A percentile compares a stretch with the other conserved stretches of the same genome.
Conservation (phyloP, 2,888 invertebrate species). For the Nasonia oneida region DNA sequence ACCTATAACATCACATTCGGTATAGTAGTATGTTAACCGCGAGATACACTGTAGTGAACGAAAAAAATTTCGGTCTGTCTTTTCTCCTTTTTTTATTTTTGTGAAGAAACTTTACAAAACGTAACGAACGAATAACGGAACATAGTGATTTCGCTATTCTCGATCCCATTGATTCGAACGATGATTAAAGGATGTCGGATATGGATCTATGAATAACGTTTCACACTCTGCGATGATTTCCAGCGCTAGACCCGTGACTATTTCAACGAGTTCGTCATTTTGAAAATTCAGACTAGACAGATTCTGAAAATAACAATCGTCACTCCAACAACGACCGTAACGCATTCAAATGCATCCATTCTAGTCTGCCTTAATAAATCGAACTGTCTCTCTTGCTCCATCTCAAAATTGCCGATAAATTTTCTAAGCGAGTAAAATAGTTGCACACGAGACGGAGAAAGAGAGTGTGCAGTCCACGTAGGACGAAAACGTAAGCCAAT, state of each 20-base stretch:
- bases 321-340: neutral
- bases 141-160: neutral
- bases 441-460: neutral
- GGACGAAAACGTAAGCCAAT: neutral
- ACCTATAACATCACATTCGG: too few relatives aligned
- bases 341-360: neutral
- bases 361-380: constrained; percentile 4
- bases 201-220: neutral
- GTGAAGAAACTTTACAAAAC: too few relatives aligned
- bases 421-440: neutral
- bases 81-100: too few relatives aligned
- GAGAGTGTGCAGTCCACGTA: neutral
- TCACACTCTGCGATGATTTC: neutral
- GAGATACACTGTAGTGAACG: too few relatives aligned
- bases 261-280: neutral
- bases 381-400: neutral
- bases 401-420: neutral
- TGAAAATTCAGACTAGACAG: neutral
- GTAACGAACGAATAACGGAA: too few relatives aligned
- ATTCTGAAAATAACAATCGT: neutral
- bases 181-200: neutral
- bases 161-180: neutral
- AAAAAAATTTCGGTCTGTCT: too few relatives aligned
- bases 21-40: too few relatives aligned
- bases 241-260: neutral